phyloP scores from a whole-genome alignment of 2,797 vertebrate genomes.

The Sebastes vulpes region DNA sequence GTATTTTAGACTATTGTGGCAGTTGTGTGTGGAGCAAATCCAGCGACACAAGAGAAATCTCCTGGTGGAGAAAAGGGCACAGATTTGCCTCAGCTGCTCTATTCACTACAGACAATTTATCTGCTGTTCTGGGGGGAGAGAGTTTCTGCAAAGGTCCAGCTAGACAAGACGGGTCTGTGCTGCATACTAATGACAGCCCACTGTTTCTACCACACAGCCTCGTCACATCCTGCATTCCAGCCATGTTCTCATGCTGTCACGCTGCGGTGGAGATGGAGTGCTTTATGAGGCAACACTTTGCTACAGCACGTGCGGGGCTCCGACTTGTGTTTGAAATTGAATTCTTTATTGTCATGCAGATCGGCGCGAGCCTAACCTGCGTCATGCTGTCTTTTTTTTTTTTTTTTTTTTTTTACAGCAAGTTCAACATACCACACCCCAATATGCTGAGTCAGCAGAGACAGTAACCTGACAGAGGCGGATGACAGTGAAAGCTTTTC shows the following conservation, averaged over 20 bases:
- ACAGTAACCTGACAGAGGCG: conserved; percentile 7
- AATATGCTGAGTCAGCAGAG: conserved; percentile 40
- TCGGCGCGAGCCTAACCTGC: background rate
- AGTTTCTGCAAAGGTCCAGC: conserved; percentile 75
- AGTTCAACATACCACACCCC: background rate
- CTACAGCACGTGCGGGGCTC: conserved; percentile 3
- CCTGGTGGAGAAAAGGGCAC: conserved; percentile 42
- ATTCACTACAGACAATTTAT: conserved; percentile 70
- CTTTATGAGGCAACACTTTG: conserved; percentile 32
- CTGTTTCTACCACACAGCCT: conserved; percentile 50
- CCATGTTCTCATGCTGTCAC: conserved; percentile 70
- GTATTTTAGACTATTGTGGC: conserved; percentile 12
- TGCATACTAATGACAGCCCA: conserved; percentile 76
- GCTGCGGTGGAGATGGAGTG: conserved; percentile 50
- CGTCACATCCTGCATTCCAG: conserved; percentile 75
- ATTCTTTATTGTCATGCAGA: conserved; percentile 41
- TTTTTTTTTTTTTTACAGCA: background rate
- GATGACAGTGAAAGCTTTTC: conserved; percentile 43
- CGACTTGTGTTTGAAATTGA: conserved; percentile 47
- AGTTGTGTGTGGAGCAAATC: conserved; percentile 21
- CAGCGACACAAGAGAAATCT: conserved; percentile 31
- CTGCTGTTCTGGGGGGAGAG: conserved; percentile 57
- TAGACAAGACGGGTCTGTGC: conserved; percentile 58
- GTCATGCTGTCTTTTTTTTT: background rate
- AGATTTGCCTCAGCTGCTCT: conserved; percentile 69